Base-by-base conservation (phyloP, 2,113 vertebrate genomes). In the Sinocyclocheilus grahami region DNA sequence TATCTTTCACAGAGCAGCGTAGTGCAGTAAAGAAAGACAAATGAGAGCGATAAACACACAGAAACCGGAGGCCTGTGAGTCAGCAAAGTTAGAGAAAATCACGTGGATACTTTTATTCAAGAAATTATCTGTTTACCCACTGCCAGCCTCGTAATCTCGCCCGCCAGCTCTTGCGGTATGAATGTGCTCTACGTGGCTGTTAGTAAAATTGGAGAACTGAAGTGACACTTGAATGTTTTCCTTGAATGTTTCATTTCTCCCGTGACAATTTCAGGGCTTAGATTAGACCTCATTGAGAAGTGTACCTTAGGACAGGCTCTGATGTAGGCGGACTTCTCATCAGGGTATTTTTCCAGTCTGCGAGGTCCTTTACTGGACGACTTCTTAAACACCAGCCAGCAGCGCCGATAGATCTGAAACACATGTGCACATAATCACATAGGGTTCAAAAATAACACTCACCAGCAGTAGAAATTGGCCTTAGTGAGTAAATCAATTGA, bases 351-450 rank as follows among this genome's bases (percentile, higher is more conserved):
- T 90, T 99, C 98, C 87, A 99, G 93, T 85, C 97, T 94, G 85
- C 97, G 96, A 37, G 98, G 97, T 51, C 98, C 98, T 93, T 99
- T 99, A 89, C 98, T 99, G 82, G 98, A 99, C 13, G 97, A 97
- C 87, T 99, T 99, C 89, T 97, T 96, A 91, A 99, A 97, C 51
- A 98, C 97, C 89, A 99, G 94, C 98, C 98, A 99, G 91, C 98
- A 99, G 24, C 98, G 95, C 3, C 98, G 95, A 92, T 98, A 99
- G 89, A 99, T 98, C 98, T 99, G 92, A 16, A 81, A 65, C 4
- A 82, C 1, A 46, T 2, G 27, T 22, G 42, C 69, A 71, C 30
- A 67, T 75, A n/a, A 48, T 24, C 48, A 77, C 75, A 77, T 0
- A 27, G 12, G 7, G 27, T 27, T 48, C 4, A 10, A 76, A 51